Evolutionary conservation across 2,113 vertebrate genomes (phyloP).

Genomic region (Tapirus terrestris): DNA sequence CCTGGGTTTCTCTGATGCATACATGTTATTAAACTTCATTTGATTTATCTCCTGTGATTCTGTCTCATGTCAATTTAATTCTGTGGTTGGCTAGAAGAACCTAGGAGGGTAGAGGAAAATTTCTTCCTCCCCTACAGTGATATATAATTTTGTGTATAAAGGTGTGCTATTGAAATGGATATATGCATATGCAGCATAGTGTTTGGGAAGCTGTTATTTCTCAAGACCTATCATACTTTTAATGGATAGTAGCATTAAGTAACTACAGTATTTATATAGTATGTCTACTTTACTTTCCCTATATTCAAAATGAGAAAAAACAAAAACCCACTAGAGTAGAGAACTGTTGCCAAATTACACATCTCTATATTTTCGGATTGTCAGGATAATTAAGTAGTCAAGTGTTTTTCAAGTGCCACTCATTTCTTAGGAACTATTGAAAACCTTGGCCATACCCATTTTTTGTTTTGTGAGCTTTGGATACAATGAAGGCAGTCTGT

Average conservation of each 20-base stretch:
- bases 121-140: not conserved
- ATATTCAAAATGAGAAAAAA: not conserved
- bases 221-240: not conserved
- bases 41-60: too few species aligned
- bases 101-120: too few species aligned
- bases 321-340: not conserved
- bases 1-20: too few species aligned
- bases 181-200: not conserved
- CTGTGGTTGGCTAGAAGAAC: too few species aligned
- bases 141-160: not conserved
- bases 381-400: not conserved
- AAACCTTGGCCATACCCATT: not conserved
- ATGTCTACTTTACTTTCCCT: not conserved
- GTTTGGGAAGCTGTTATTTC: not conserved
- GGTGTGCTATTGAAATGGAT: not conserved
- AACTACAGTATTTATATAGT: not conserved
- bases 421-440: not conserved
- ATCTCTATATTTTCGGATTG: conserved; percentile 7
- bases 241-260: not conserved
- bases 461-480: conserved; percentile 6
- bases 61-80: too few species aligned
- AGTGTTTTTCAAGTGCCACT: not conserved
- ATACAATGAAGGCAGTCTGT: not conserved
- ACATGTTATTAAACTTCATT: too few species aligned
- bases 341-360: not conserved